phyloP scores from a whole-genome alignment of 2,113 vertebrate species.

The Cnemophilus loriae region DNA sequence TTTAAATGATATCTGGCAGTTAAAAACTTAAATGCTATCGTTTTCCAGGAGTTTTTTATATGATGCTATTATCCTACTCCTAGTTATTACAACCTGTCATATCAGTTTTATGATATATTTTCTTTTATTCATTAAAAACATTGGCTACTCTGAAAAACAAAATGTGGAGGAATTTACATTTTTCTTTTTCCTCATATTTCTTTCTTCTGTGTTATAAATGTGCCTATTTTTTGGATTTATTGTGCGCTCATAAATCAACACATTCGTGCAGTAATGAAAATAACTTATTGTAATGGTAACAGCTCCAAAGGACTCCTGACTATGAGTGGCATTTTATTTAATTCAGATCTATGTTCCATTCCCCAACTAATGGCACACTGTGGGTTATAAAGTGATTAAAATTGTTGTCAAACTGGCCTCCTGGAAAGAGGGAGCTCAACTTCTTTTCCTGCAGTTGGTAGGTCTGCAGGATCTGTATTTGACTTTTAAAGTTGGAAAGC shows the following conservation, averaged over 20 bases:
- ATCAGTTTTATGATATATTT: neutral
- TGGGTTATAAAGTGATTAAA: slow-evolving; percentile 52
- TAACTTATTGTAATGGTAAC: slow-evolving; percentile 50
- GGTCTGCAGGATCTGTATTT: slow-evolving; percentile 1
- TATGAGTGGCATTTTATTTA: slow-evolving; percentile 52
- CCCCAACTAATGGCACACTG: slow-evolving; percentile 30
- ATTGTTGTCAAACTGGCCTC: slow-evolving; percentile 46
- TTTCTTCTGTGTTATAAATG: neutral
- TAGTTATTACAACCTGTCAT: neutral
- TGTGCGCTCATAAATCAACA: slow-evolving; percentile 45
- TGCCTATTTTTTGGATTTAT: slow-evolving; percentile 13
- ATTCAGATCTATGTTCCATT: slow-evolving; percentile 53
- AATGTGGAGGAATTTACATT: neutral
- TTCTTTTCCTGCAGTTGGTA: neutral
- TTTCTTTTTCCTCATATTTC: neutral
- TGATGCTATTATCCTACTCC: neutral
- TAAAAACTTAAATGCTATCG: neutral
- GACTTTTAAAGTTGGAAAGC: neutral
- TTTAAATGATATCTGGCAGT: neutral
- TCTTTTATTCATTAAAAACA: neutral
- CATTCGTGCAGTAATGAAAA: slow-evolving; percentile 47
- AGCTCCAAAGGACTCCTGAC: slow-evolving; percentile 45
- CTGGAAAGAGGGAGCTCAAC: slow-evolving; percentile 19
- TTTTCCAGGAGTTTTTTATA: neutral
- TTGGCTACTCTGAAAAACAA: neutral